Conservation (phyloP, 2,797 vertebrate genomes). For the Acropternis orthonyx region DNA sequence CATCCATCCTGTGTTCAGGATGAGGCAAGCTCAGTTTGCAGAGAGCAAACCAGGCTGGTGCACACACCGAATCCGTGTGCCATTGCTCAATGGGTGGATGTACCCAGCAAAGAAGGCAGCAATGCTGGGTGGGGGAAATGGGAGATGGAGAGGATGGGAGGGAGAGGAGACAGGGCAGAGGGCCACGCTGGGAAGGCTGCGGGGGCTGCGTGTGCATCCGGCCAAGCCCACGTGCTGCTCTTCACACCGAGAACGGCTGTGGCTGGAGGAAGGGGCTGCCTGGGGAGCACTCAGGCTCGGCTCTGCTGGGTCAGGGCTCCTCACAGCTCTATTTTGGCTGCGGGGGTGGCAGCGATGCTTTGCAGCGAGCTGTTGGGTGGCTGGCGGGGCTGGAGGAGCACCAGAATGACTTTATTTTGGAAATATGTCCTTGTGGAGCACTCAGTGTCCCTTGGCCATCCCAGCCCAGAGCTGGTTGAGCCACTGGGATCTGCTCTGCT, state of each 20-base stretch:
- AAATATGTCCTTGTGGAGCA: conserved; percentile 71
- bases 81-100: rapidly evolving
- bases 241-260: not conserved
- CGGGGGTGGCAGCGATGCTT: not conserved
- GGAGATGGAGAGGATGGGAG: not conserved
- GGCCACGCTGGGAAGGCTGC: rapidly evolving
- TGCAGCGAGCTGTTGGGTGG: conserved; percentile 17
- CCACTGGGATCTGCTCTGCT: conserved; percentile 11
- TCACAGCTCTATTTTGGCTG: conserved; percentile 16
- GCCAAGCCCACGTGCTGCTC: not conserved
- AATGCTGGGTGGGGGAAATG: not conserved
- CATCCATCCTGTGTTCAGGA: not conserved
- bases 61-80: rapidly evolving
- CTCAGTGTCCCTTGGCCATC: not conserved
- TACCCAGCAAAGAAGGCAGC: not conserved
- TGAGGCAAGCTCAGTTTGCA: not conserved
- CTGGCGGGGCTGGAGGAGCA: conserved; percentile 31
- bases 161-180: not conserved
- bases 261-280: not conserved
- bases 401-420: conserved; percentile 70
- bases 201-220: rapidly evolving
- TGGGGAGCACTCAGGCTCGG: not conserved
- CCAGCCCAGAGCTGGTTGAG: not conserved
- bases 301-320: conserved; percentile 44
- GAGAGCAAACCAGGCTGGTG: not conserved